Evolutionary conservation across 1,140 invertebrate genomes (phyloP), one percentile per base, ranked within the genome.

Genomic region (Lasioglossum albipes): DNA sequence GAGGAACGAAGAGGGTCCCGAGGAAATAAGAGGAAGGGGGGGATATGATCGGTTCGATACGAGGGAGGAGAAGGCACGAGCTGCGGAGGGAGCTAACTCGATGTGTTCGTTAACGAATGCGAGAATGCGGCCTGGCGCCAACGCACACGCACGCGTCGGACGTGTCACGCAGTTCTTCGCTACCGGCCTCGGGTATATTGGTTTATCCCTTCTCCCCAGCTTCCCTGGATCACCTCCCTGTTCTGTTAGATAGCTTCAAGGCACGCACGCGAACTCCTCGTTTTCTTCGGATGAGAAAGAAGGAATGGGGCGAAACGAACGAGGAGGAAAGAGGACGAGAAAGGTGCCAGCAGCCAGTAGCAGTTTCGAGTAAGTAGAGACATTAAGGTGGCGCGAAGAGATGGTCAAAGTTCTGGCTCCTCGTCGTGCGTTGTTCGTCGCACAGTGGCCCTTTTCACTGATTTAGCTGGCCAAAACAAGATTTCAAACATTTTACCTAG

Each of bases 121-220:
- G 91, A 91, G 91, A 92, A 92, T 92, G 91, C 89, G 87, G 90
- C 91, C 90, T 92, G 91, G 91, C 91, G 91, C 91, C 91, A 92
- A 91, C 90, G 86, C 87, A 90, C 86, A 91, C 90, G 71, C 74
- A 72, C 73, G 82, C 79, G 49, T 81, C 77, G 42, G 84, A 79
- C 85, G 86, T 81, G 84, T 89, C 85, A 88, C 83, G 85, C 82
- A 85, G 83, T 78, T 68, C 73, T 57, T 59, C 45, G 61, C 66
- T 74, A 75, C 71, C 57, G 77, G 67, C 57, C 54, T 66, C 66
- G 75, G 75, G 75, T 79, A 78, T 79, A 78, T 79, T 75, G 84
- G 81, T 83, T 83, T 76, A 83, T 86, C 82, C 80, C 81, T 79
- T 77, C 81, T 85, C 64, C 54, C 72, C 72, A 59, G 54, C 62